phyloP scores from a whole-genome alignment of 2,797 vertebrate species.

The Bradypodion ventrale region DNA sequence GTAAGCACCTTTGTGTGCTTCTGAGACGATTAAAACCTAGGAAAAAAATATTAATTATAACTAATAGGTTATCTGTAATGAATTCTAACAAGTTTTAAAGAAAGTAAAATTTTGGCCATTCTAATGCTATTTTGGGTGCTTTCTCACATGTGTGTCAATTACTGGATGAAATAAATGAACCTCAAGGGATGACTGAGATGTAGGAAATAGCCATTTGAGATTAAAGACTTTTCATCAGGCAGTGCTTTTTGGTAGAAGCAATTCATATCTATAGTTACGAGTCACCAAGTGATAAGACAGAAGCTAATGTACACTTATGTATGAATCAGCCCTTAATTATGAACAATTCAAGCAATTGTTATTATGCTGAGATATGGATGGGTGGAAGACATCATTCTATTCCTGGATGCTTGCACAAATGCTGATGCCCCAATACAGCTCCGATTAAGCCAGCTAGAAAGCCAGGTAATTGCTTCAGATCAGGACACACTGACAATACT shows the following conservation, averaged over 20 bases:
- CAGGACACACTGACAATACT: not conserved
- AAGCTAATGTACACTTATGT: not conserved
- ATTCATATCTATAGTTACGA: not conserved
- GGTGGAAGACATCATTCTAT: not conserved
- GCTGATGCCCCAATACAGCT: not conserved
- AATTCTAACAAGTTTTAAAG: too few species aligned
- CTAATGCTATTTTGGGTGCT: not conserved
- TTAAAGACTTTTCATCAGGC: not conserved
- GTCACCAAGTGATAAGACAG: not conserved
- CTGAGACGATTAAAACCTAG: too few species aligned
- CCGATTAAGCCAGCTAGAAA: not conserved
- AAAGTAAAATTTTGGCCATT: not conserved
- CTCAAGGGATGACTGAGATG: too few species aligned
- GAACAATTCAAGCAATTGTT: not conserved
- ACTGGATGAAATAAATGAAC: not conserved
- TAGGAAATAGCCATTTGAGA: too few species aligned
- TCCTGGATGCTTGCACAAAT: not conserved
- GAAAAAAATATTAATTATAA: too few species aligned
- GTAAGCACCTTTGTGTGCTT: too few species aligned
- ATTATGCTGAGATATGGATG: not conserved
- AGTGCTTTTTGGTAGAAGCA: not conserved
- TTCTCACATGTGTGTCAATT: not conserved
- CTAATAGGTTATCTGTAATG: too few species aligned
- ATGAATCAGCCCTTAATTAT: constrained; percentile 22
- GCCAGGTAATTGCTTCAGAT: not conserved